phyloP scores from a whole-genome alignment of 2,113 vertebrate species.

The Romanogobio albipinnatus region DNA sequence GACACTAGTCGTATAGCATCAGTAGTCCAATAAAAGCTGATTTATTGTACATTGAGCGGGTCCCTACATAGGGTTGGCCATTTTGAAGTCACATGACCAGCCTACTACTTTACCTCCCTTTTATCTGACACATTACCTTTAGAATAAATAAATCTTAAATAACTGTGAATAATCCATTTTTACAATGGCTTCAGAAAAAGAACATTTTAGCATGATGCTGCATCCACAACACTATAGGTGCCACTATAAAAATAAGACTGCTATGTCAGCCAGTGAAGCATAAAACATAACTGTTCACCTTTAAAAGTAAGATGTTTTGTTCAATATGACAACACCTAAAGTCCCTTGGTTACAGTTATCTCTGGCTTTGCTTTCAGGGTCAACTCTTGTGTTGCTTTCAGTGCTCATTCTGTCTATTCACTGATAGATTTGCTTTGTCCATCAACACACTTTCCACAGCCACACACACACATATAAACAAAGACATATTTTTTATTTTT shows the following conservation, averaged over 20 bases:
- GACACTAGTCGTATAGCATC: neutral
- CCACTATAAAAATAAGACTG: neutral
- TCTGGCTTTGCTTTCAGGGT: neutral
- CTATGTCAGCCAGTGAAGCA: neutral
- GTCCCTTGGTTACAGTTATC: neutral
- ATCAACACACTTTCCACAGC: neutral
- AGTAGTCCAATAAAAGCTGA: neutral
- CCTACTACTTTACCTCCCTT: neutral
- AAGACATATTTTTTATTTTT: slow-evolving; percentile 11
- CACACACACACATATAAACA: neutral
- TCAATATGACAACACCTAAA: neutral
- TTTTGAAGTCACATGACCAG: neutral
- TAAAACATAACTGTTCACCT: neutral
- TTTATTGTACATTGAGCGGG: neutral
- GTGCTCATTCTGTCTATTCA: neutral
- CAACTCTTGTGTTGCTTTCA: neutral
- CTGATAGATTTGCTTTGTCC: neutral
- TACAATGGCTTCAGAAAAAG: neutral
- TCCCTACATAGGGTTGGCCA: neutral
- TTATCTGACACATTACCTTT: neutral
- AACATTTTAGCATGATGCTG: neutral
- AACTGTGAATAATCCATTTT: neutral
- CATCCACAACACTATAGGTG: neutral
- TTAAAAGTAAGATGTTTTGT: neutral
- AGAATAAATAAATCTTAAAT: neutral